Percentiles rank a stretch among this genome's conserved stretches.
phyloP scores from a whole-genome alignment of 1,140 invertebrate genomes.

The Cherax destructor region DNA sequence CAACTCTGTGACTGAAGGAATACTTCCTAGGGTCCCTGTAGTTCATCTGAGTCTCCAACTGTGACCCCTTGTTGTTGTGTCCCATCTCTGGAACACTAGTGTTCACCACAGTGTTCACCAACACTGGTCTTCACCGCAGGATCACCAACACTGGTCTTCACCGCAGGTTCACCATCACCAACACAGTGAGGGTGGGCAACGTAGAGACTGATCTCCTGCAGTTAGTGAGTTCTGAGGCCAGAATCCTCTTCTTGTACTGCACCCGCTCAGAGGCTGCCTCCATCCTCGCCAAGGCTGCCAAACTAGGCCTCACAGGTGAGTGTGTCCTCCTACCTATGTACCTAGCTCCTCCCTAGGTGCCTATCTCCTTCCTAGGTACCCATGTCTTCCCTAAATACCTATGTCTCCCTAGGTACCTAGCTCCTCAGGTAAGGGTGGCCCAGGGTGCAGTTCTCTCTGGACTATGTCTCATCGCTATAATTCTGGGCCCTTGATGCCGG shows the following conservation, averaged over 20 bases:
- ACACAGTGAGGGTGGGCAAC: conserved; percentile 54
- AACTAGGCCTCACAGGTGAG: conserved; percentile 87
- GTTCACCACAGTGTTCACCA: background rate
- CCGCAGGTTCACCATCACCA: conserved; percentile 67
- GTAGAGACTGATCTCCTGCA: conserved; percentile 80
- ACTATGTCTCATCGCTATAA: no score
- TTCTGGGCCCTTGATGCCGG: no score
- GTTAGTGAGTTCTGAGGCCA: conserved; percentile 91
- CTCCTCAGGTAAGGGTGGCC: no score
- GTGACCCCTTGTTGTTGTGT: background rate
- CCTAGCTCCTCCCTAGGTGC: no score
- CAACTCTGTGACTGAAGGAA: no score
- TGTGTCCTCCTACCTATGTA: background rate
- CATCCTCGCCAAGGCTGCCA: conserved; percentile 87
- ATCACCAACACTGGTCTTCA: background rate
- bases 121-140: conserved; percentile 8
- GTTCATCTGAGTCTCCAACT: no score
- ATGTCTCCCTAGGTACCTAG: no score
- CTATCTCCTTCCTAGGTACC: no score
- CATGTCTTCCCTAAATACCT: no score
- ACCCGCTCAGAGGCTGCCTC: conserved; percentile 82
- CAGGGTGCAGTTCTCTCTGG: no score
- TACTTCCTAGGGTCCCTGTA: no score
- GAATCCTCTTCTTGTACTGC: conserved; percentile 95
- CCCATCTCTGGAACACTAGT: background rate